Evolutionary conservation across 2,797 vertebrate genomes (phyloP), one percentile per base, ranked within the genome.

Genomic region (Artibeus lituratus): DNA sequence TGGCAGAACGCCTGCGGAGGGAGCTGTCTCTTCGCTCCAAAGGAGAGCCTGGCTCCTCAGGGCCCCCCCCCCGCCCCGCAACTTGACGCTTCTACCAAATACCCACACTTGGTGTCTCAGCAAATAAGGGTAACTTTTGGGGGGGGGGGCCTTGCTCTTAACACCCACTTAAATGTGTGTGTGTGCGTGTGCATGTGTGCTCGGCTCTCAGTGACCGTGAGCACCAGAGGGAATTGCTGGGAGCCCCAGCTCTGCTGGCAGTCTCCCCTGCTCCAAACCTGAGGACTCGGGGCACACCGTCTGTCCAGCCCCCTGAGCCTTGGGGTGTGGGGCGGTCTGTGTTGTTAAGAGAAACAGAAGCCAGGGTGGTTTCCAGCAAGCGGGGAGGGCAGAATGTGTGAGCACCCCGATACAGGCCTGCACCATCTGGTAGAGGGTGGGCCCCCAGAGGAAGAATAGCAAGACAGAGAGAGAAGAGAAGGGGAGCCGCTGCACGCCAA

Each of bases 1-100:
- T 18, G 85, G 92, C 96, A 96, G 95, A 87, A 70, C 97, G 91
- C 87, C 94, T 57, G 95, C 92, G 92, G 95, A 94, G 92, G 97
- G 83, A 96, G 83, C 97, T 93, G 95, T 96, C 92, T 97, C 94
- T 91, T 91, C 57, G 85, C 49, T 96, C 92, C 93, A 93, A 95
- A 85, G 77, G 97, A 93, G 55, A 95, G 74, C 49, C 24, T 44
- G 96, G 62, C 82, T 96, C 88, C 77, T 95, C 72, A 32, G 72
- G 77, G 35, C 88, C 77, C 49, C 7, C 65, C 67, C 95, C 65
- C 59, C 95, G 65, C 69, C 90, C 62, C 53, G 67, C 67, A 95
- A 39, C 65, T 55, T 24, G 69, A 53, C 18, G 59, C 91, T 92
- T 91, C 87, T 84, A 84, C 90, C 65, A 91, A 65, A 57, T 92